Evolutionary conservation across 2,797 vertebrate species (phyloP).

Genomic region (Tarsius wallacei): DNA sequence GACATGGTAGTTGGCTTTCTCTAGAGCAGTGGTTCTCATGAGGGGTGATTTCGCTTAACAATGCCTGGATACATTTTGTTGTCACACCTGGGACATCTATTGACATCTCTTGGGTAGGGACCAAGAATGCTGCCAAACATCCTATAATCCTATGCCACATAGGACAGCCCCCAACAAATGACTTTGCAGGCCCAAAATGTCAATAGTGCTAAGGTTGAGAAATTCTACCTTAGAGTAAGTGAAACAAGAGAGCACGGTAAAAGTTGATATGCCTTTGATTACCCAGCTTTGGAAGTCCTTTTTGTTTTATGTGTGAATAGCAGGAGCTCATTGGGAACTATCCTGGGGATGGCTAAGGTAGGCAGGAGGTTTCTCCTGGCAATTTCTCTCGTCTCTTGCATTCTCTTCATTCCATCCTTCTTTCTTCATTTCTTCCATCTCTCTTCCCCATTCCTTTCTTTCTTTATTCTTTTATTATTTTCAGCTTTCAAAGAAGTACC

Average conservation of each 20-base stretch:
- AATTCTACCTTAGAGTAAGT: neutral
- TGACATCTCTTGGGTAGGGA: neutral
- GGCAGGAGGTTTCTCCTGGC: neutral
- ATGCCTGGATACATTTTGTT: neutral
- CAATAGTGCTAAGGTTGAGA: neutral
- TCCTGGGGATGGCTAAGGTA: neutral
- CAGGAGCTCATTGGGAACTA: neutral
- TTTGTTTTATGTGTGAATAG: neutral
- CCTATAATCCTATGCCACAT: fast-evolving
- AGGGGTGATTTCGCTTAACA: neutral
- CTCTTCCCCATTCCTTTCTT: neutral
- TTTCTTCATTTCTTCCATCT: neutral
- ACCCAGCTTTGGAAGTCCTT: neutral
- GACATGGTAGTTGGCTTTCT: neutral
- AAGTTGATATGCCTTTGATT: neutral
- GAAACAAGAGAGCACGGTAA: neutral
- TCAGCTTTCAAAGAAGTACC: neutral
- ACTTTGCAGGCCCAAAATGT: neutral
- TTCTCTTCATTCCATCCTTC: neutral
- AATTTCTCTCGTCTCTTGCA: neutral
- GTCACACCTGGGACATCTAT: neutral
- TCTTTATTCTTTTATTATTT: neutral
- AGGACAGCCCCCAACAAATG: neutral
- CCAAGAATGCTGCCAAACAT: neutral
- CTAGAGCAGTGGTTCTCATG: neutral